Conservation (phyloP, 1,140 invertebrate genomes). For the Mercenaria mercenaria region DNA sequence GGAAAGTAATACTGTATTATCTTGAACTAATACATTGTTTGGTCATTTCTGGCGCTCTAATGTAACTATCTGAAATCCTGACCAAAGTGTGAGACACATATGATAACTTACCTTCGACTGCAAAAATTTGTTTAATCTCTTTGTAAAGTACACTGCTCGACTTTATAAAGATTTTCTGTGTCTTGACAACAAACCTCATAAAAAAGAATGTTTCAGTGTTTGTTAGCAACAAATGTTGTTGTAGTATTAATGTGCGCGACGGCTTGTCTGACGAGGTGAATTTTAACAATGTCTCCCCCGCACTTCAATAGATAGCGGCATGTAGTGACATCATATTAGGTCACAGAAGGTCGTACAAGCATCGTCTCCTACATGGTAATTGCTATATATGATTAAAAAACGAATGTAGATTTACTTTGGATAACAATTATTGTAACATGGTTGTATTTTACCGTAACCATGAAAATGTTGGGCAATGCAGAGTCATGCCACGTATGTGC, state of each 20-base stretch:
- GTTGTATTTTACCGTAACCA: no score
- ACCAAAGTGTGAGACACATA: neutral
- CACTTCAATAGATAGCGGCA: slow-evolving; percentile 8
- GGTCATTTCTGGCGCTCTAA: neutral
- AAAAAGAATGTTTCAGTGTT: neutral
- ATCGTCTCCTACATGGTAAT: neutral
- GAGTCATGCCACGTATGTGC: no score
- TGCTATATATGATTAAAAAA: neutral
- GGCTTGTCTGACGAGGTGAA: slow-evolving; percentile 4
- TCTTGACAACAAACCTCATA: neutral
- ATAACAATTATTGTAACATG: no score
- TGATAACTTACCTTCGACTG: neutral
- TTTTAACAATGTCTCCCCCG: slow-evolving; percentile 45
- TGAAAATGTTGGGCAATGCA: no score
- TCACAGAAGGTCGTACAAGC: neutral
- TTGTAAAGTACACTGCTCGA: neutral
- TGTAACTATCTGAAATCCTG: neutral
- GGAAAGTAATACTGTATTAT: no score
- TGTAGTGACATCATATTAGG: slow-evolving; percentile 17
- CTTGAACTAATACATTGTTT: no score
- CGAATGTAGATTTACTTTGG: no score
- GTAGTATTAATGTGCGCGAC: slow-evolving; percentile 19
- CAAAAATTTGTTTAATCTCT: neutral
- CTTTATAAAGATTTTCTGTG: neutral
- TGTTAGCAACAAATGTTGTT: slow-evolving; percentile 25